Evolutionary conservation across 2,888 invertebrate genomes (phyloP), one percentile per base, ranked within the genome.

Genomic region (Syrista parreyssii): DNA sequence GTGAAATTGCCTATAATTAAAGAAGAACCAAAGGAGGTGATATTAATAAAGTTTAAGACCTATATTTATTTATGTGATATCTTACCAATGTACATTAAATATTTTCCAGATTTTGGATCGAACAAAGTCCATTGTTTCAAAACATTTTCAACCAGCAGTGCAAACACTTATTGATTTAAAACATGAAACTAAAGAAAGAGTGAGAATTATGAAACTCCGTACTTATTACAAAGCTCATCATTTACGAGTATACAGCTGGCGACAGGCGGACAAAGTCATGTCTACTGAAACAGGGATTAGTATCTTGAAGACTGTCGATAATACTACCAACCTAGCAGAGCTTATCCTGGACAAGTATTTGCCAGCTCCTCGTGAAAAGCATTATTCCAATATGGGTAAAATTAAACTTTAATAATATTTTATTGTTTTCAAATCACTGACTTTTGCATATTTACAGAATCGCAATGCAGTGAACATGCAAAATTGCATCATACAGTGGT

Each of bases 341-440:
- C 93, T 94, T 77, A 93, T 95, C 85, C 90, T 96, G 11, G 96
- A 96, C 90, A 95, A 95, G 86, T 96, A 96, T 89, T 93, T 96
- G 82, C 96, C 95, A 31, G 92, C 93, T 90, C 83, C 92, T 87
- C 89, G 92, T 1, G 93, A 93, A 35, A 94, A 95, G 83, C 92
- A 92, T 78, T 92, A 92, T 33, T 88, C 89, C 75, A 93, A 94
- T 92, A 86, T 89, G 87, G 91, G 92, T 92, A 75, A 76, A 80
- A 68, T 76, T 34, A 32, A 75, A 15, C 15, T 1, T 75, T 15
- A 35, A 68, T 77, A 23, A 74, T 68, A 68, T n/a, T 68, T 71
- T 73, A 31, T 15, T 40, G 30, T 40, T 78, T 78, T 23, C 77
- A 83, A 80, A 55, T 55, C 40, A 55, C 40, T 33, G 74, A n/a